A percentile compares a stretch with the other conserved stretches of the same genome.
Conservation (phyloP, 2,888 invertebrate genomes). For the Ochropleura leucogaster region DNA sequence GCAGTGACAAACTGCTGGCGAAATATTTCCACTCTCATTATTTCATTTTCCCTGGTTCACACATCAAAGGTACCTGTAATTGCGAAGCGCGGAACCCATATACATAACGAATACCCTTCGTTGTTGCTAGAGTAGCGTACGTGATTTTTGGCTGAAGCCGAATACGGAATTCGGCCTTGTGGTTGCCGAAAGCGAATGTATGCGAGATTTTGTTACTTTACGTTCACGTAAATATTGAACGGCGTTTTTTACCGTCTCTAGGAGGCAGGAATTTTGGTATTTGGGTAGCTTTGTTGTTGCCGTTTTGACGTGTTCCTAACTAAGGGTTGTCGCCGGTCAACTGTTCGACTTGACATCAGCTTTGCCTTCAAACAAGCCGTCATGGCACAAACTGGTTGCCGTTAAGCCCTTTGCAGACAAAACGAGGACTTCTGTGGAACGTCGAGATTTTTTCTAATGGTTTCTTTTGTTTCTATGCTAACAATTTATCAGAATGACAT, state of each 20-base stretch:
- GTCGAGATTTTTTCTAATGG: too few relatives aligned
- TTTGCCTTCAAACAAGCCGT: slow-evolving; percentile 34
- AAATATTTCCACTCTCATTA: slow-evolving; percentile 73
- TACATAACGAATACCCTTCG: slow-evolving; percentile 43
- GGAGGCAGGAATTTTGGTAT: slow-evolving; percentile 13
- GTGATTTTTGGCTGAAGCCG: slow-evolving; percentile 51
- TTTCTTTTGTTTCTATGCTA: slow-evolving; percentile 7
- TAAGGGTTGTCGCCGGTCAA: slow-evolving; percentile 45
- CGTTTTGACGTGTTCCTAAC: slow-evolving; percentile 40
- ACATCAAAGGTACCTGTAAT: slow-evolving; percentile 72
- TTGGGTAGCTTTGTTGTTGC: slow-evolving; percentile 24
- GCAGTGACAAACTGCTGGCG: slow-evolving; percentile 68
- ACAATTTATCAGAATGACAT: not conserved
- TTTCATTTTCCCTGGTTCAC: slow-evolving; percentile 71
- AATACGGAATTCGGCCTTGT: slow-evolving; percentile 45
- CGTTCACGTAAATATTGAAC: slow-evolving; percentile 35
- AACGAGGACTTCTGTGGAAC: slow-evolving; percentile 17
- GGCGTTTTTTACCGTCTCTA: slow-evolving; percentile 20
- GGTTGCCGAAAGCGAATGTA: slow-evolving; percentile 27
- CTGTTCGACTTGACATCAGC: slow-evolving; percentile 32
- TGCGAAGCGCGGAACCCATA: slow-evolving; percentile 62
- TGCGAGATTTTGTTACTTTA: slow-evolving; percentile 21
- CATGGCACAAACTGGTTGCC: slow-evolving; percentile 23
- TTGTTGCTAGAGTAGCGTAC: slow-evolving; percentile 49
- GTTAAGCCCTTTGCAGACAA: slow-evolving; percentile 34